These are phyloP conservation scores for Tachystola acroxantha DNA, from an alignment of 2,888 invertebrate species.

Conservation along the genomic window DNA sequence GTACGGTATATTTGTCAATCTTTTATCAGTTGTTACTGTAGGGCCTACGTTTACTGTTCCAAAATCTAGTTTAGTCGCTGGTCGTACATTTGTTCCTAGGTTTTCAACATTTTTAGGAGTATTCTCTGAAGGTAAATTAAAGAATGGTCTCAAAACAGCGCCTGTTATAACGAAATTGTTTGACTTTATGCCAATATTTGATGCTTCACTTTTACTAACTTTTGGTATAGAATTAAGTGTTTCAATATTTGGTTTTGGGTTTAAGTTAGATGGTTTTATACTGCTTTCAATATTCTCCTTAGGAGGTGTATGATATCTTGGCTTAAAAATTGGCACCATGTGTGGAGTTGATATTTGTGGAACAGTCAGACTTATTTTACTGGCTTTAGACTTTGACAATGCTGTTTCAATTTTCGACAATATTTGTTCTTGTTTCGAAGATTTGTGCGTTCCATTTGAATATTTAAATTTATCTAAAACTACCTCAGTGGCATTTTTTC, in stretches of 20 bases:
- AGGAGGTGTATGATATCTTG: constrained; percentile 2
- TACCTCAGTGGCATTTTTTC: too few species aligned
- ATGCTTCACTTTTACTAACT: background rate
- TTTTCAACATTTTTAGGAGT: background rate
- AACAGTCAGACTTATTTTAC: constrained; percentile 1
- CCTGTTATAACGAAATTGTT: background rate
- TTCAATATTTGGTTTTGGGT: constrained; percentile 2
- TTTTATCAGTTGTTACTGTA: too few species aligned
- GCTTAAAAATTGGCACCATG: constrained; percentile 22
- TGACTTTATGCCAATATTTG: background rate
- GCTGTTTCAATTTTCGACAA: constrained; percentile 5
- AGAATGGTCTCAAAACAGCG: background rate
- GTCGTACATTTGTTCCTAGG: background rate
- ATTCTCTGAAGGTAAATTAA: background rate
- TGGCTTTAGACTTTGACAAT: constrained; percentile 5
- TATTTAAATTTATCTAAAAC: too few species aligned
- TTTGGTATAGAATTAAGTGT: background rate
- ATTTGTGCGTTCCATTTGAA: background rate
- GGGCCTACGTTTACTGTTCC: too few species aligned
- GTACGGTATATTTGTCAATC: too few species aligned
- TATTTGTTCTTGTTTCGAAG: background rate
- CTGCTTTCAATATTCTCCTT: background rate
- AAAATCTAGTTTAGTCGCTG: too few species aligned
- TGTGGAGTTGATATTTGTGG: constrained; percentile 9
- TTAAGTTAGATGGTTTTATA: background rate